These are phyloP conservation scores for Nemapogon koenigi DNA, from an alignment of 2,888 invertebrate species.

Conservation along the genomic window DNA sequence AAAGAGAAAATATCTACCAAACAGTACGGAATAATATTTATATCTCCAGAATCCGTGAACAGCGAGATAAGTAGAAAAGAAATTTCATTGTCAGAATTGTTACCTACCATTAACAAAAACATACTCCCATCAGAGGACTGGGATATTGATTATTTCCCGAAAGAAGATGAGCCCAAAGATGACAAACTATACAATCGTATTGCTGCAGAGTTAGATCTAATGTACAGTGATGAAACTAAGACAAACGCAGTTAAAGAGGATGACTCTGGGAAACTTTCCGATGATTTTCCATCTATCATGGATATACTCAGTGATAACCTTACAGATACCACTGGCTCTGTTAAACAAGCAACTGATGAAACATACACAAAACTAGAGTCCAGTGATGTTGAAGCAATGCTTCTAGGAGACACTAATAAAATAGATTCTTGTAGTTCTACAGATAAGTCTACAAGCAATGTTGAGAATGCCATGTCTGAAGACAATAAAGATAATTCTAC, in stretches of 20 bases:
- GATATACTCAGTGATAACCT: slow-evolving; percentile 48
- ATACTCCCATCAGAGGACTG: slow-evolving; percentile 50
- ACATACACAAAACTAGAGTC: slow-evolving; percentile 28
- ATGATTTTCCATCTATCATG: slow-evolving; percentile 56
- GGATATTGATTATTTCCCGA: slow-evolving; percentile 53
- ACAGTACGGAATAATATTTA: slow-evolving; percentile 45
- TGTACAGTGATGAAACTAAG: slow-evolving; percentile 39
- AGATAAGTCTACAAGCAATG: slow-evolving; percentile 23
- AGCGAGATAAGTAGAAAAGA: slow-evolving; percentile 30
- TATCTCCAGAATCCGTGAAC: slow-evolving; percentile 28
- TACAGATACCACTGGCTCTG: no score
- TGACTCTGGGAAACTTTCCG: slow-evolving; percentile 27
- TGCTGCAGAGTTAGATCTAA: slow-evolving; percentile 54
- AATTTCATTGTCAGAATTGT: slow-evolving; percentile 32
- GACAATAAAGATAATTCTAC: no score
- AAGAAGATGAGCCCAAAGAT: slow-evolving; percentile 45
- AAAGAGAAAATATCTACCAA: slow-evolving; percentile 28
- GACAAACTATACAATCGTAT: slow-evolving; percentile 59
- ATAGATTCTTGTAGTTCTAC: slow-evolving; percentile 11
- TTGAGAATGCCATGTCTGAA: no score
- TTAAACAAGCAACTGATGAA: slow-evolving; percentile 17
- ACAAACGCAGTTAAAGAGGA: slow-evolving; percentile 17
- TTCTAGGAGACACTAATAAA: slow-evolving; percentile 36
- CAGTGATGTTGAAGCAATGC: slow-evolving; percentile 55
- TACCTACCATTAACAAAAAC: slow-evolving; percentile 35